Conservation (phyloP, 1,140 invertebrate genomes). For the Drosophila santomea region DNA sequence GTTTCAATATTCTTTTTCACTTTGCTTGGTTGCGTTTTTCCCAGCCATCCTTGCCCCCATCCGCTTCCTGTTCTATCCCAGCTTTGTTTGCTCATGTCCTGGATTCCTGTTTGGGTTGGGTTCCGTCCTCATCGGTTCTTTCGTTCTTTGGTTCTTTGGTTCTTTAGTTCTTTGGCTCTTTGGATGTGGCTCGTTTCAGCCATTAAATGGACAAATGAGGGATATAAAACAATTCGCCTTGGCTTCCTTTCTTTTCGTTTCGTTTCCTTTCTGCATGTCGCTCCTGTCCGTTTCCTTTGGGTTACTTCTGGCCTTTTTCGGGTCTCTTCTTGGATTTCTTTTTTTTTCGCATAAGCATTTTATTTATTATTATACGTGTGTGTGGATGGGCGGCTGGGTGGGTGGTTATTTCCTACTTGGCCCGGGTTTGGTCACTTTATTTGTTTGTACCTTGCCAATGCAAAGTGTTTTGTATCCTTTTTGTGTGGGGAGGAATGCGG, state of each 20-base stretch:
- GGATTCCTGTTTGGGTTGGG: slow-evolving; percentile 45
- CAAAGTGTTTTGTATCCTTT: slow-evolving; percentile 76
- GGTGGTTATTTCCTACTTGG: slow-evolving; percentile 52
- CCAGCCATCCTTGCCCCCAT: slow-evolving; percentile 47
- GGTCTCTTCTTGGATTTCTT: slow-evolving; percentile 15
- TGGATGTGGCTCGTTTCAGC: slow-evolving; percentile 76
- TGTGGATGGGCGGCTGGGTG: slow-evolving; percentile 14
- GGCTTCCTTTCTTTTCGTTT: slow-evolving; percentile 66
- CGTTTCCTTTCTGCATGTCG: slow-evolving; percentile 41
- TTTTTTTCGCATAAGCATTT: slow-evolving; percentile 70
- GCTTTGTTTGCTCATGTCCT: slow-evolving; percentile 53
- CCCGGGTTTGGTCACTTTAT: slow-evolving; percentile 78
- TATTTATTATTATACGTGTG: slow-evolving; percentile 59
- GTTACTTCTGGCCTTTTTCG: slow-evolving; percentile 29
- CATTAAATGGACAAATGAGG: slow-evolving; percentile 84
- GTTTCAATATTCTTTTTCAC: slow-evolving; percentile 83
- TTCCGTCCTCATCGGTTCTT: slow-evolving; percentile 1
- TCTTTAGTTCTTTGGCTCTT: slow-evolving; percentile 11
- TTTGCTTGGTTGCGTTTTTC: slow-evolving; percentile 76
- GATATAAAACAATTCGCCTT: slow-evolving; percentile 84
- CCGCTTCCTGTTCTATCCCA: slow-evolving; percentile 25
- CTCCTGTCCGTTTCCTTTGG: slow-evolving; percentile 39
- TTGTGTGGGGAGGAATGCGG: slow-evolving; percentile 16
- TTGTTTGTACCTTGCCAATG: slow-evolving; percentile 72
- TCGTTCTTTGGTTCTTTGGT: slow-evolving; percentile 19